Conservation (phyloP, 2,113 vertebrate species). For the Leiothrix lutea region DNA sequence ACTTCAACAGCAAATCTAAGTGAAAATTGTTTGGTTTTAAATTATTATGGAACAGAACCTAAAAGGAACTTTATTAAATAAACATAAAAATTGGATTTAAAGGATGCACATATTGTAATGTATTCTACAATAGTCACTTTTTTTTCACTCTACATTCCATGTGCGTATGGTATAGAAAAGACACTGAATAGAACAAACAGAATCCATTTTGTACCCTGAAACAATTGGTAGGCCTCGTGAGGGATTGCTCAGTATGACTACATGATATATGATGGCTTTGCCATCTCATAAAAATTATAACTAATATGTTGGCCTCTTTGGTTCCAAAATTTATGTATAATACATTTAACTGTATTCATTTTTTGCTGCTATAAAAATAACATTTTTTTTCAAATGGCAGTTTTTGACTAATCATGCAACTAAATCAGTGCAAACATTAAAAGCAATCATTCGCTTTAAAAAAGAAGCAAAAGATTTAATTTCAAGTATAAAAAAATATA, state of each 20-base stretch:
- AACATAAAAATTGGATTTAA: constrained; percentile 85
- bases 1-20: constrained; percentile 81
- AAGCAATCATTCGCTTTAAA: constrained; percentile 98
- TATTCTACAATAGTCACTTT: constrained; percentile 66
- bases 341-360: constrained; percentile 91
- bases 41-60: constrained; percentile 95
- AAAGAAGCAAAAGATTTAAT: constrained; percentile 98
- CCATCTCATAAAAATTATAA: constrained; percentile 89
- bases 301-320: constrained; percentile 97
- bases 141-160: constrained; percentile 78
- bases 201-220: constrained; percentile 93
- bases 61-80: constrained; percentile 98
- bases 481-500: constrained; percentile 99
- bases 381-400: constrained; percentile 93
- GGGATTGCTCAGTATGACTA: constrained; percentile 80
- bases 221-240: constrained; percentile 87
- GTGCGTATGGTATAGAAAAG: constrained; percentile 88
- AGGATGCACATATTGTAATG: constrained; percentile 76
- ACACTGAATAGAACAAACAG: constrained; percentile 87
- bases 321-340: constrained; percentile 94
- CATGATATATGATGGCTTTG: constrained; percentile 82
- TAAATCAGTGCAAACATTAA: constrained; percentile 99
- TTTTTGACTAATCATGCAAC: constrained; percentile 95
- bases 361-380: constrained; percentile 99
- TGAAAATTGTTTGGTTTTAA: constrained; percentile 92